Conservation (phyloP, 2,797 vertebrate species). For the Enoplosus armatus region DNA sequence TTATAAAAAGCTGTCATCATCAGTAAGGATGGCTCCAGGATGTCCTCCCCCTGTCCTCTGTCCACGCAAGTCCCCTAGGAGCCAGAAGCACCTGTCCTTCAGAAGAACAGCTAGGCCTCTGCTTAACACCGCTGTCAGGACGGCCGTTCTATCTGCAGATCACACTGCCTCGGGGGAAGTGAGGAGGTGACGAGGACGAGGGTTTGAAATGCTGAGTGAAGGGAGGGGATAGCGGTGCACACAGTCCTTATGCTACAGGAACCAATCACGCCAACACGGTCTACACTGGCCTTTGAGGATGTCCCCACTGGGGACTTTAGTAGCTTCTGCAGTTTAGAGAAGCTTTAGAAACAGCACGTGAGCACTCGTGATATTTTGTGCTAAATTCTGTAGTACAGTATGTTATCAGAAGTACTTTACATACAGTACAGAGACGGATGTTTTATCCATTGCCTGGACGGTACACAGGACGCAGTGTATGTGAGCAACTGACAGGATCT, state of each 20-base stretch:
- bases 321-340: not conserved
- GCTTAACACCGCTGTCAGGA: conserved; percentile 66
- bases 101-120: conserved; percentile 52
- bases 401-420: not conserved
- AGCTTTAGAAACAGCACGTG: not conserved
- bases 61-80: conserved; percentile 37
- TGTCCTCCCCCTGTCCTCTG: conserved; percentile 55
- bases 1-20: conserved; percentile 58
- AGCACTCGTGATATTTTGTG: not conserved
- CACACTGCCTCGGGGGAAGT: conserved; percentile 47
- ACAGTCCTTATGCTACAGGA: conserved; percentile 8
- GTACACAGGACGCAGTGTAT: not conserved
- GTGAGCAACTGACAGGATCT: not conserved
- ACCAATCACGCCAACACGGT: conserved; percentile 10
- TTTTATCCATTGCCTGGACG: not conserved
- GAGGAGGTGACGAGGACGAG: conserved; percentile 42
- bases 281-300: conserved; percentile 21
- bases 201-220: conserved; percentile 49
- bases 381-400: not conserved
- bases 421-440: not conserved
- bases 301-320: not conserved
- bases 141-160: conserved; percentile 50
- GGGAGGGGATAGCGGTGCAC: not conserved
- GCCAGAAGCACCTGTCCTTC: conserved; percentile 67
- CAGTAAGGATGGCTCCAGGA: conserved; percentile 27